Percentiles rank a stretch among this genome's conserved stretches.
Evolutionary conservation across 2,113 vertebrate genomes (phyloP).

Genomic region (Phycodurus eques): DNA sequence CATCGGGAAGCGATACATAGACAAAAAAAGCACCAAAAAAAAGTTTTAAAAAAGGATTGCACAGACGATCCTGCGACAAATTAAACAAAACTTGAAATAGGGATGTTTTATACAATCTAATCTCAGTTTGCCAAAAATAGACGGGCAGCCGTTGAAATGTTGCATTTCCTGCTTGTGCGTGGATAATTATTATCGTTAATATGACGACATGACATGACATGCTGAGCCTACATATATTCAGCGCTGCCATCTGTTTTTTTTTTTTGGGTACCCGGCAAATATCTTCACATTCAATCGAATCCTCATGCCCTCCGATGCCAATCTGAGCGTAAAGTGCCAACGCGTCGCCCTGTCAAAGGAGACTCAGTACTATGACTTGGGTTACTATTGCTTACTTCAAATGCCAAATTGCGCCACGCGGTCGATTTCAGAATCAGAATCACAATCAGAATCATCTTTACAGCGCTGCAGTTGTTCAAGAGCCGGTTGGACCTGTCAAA

Average conservation of each 20-base stretch:
- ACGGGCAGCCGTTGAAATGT: background rate
- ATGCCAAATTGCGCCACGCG: constrained; percentile 10
- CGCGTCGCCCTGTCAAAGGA: background rate
- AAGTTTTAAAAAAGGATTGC: background rate
- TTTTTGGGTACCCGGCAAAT: background rate
- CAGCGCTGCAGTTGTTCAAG: background rate
- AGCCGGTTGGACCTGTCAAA: constrained; percentile 61
- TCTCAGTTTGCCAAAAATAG: background rate
- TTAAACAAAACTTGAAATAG: background rate
- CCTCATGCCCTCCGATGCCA: too few relatives aligned
- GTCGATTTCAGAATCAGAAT: background rate
- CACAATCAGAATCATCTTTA: too few relatives aligned
- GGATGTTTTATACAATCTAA: background rate
- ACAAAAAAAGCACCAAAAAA: background rate
- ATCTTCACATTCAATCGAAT: background rate
- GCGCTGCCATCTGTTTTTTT: background rate
- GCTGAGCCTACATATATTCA: background rate
- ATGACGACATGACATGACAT: background rate
- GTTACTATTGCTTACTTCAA: background rate
- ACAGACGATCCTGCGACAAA: background rate
- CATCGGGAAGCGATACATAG: background rate
- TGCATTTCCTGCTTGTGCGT: constrained; percentile 2
- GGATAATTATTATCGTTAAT: background rate
- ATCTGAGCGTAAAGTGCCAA: background rate
- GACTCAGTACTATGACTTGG: too few relatives aligned